These are phyloP conservation scores for Actenoides hombroni DNA, from an alignment of 2,113 vertebrate genomes.

Conservation along the genomic window DNA sequence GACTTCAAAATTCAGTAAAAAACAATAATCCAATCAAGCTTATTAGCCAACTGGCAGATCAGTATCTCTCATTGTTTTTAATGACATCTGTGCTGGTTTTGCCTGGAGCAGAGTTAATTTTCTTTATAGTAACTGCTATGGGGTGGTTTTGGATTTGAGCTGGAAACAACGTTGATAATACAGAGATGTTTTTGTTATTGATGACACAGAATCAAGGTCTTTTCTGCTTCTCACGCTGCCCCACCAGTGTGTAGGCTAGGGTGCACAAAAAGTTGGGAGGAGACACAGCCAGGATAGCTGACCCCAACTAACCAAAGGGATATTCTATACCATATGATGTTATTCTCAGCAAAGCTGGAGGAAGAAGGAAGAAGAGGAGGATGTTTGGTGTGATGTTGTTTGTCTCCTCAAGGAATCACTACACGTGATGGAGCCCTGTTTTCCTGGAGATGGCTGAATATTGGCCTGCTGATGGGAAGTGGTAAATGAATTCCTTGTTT, in stretches of 20 bases:
- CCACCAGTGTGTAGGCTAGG: neutral
- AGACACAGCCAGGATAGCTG: neutral
- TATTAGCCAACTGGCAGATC: neutral
- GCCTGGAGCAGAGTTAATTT: neutral
- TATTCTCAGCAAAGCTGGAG: neutral
- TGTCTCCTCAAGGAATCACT: neutral
- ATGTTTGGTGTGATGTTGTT: neutral
- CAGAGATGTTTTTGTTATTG: neutral
- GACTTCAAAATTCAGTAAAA: neutral
- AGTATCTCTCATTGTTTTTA: neutral
- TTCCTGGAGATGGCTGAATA: neutral
- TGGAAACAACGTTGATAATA: too few relatives aligned
- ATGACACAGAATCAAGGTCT: neutral
- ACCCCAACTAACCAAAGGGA: too few relatives aligned
- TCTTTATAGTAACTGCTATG: neutral
- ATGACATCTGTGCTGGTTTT: neutral
- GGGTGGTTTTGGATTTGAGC: neutral
- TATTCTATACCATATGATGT: neutral
- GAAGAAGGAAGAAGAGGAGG: neutral
- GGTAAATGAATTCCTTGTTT: neutral
- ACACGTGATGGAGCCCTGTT: neutral
- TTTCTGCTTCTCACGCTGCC: neutral
- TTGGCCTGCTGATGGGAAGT: neutral
- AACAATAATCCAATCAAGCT: neutral
- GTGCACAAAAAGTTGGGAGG: neutral